Base-by-base conservation (phyloP, 2,797 vertebrate genomes). In the Lycodopsis pacificus region DNA sequence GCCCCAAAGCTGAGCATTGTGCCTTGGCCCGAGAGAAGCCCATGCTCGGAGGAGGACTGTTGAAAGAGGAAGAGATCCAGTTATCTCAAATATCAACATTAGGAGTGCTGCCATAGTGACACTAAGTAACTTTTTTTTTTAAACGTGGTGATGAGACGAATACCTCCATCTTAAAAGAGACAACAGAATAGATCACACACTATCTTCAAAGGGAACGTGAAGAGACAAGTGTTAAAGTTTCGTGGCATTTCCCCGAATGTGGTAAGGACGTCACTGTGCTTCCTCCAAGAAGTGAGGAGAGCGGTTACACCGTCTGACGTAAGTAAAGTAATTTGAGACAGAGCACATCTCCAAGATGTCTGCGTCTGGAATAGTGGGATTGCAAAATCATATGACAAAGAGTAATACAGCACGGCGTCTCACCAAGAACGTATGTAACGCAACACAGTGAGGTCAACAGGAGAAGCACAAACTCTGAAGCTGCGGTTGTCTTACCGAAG, bases 191-290 rank as follows among this genome's bases (percentile, higher is more conserved):
- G 13, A 72, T 56, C 54, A 65, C 42, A n/a, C 12, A 42, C n/a
- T 56, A 53, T 75, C 53, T 83, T 74, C 30, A 76, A 66, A 81
- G 64, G 54, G 62, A 81, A 85, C 76, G 76, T 17, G 38, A 77
- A 87, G 44, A 79, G 53, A 89, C 66, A 82, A 73, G 61, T 72
- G 38, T 72, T 88, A 49, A 17, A 85, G 69, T 69, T 79, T 65
- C 72, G 82, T 84, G 86, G 77, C 90, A 90, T 93, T 94, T 93
- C 92, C 88, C 91, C 78, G 90, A 91, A 93, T 88, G 80, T 90
- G 81, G 70, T 69, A 53, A 59, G 87, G 82, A 88, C 87, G 85
- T 92, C 89, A 91, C 36, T 46, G 63, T 73, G 82, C 88, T 92
- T 92, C 88, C 90, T 90, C 76, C 87, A 80, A 72, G 77, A 86